Percentiles rank a stretch among this genome's conserved stretches.
Evolutionary conservation across 2,113 vertebrate species (phyloP).

Genomic region (Illadopsis cleaveri): DNA sequence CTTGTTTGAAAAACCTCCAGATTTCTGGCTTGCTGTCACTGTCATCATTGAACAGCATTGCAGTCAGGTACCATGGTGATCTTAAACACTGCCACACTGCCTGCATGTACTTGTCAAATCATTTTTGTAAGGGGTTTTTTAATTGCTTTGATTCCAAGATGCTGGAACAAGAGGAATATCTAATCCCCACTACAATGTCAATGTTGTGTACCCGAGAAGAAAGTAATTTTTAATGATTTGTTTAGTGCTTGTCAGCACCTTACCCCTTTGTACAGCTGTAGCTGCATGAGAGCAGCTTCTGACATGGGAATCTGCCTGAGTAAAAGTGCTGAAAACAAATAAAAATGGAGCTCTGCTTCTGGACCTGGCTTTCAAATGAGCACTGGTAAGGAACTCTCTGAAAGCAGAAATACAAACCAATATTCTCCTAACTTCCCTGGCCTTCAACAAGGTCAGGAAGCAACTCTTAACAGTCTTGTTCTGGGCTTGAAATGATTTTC

Average conservation of each 20-base stretch:
- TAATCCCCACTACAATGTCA: neutral
- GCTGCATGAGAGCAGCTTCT: neutral
- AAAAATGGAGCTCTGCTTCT: neutral
- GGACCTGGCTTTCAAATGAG: neutral
- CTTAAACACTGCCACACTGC: slow-evolving; percentile 2
- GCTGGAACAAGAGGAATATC: neutral
- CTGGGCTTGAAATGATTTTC: neutral
- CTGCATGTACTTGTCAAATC: slow-evolving; percentile 17
- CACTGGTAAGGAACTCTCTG: neutral
- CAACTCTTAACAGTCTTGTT: neutral
- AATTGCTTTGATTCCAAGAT: slow-evolving; percentile 16
- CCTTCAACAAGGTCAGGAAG: neutral
- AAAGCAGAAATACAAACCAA: neutral
- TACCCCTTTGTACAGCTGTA: neutral
- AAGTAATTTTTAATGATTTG: neutral
- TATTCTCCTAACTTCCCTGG: neutral
- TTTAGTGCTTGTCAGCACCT: neutral
- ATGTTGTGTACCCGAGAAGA: neutral
- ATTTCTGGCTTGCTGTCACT: slow-evolving; percentile 10
- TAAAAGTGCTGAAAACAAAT: neutral
- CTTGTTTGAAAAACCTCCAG: neutral
- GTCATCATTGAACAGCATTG: neutral
- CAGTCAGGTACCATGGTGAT: slow-evolving; percentile 52
- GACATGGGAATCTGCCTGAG: neutral
- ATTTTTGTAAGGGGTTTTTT: neutral